Evolutionary conservation across 2,888 invertebrate genomes (phyloP).

Genomic region (Hirtodrosophila confusa): DNA sequence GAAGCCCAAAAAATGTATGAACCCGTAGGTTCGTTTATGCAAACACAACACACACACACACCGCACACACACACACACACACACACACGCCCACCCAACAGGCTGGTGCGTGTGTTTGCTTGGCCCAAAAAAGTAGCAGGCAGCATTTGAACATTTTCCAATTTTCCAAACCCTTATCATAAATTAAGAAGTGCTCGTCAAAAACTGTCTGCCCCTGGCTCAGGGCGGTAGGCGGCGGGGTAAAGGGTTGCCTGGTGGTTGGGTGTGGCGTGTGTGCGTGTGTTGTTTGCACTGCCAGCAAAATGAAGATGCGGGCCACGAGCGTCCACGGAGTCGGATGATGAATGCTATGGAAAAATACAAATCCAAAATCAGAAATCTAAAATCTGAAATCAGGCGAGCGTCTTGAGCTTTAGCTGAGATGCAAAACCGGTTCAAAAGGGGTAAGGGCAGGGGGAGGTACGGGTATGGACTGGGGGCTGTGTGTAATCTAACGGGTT

Average conservation of each 20-base stretch:
- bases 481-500: slow-evolving; percentile 27
- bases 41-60: slow-evolving; percentile 46
- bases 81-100: slow-evolving; percentile 9
- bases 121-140: slow-evolving; percentile 57
- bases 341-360: slow-evolving; percentile 62
- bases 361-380: slow-evolving; percentile 61
- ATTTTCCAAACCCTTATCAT: slow-evolving; percentile 82
- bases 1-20: slow-evolving; percentile 21
- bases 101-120: slow-evolving; percentile 27
- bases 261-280: slow-evolving; percentile 30
- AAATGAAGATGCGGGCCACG: slow-evolving; percentile 75
- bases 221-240: slow-evolving; percentile 20
- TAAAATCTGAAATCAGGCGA: slow-evolving; percentile 55
- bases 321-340: slow-evolving; percentile 47
- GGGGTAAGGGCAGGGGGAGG: not conserved
- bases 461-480: not conserved
- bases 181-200: slow-evolving; percentile 81
- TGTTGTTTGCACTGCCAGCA: slow-evolving; percentile 62
- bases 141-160: slow-evolving; percentile 79
- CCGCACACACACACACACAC: slow-evolving; percentile 1
- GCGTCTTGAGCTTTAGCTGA: slow-evolving; percentile 39
- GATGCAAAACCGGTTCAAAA: slow-evolving; percentile 43
- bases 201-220: slow-evolving; percentile 70
- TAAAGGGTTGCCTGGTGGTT: slow-evolving; percentile 10
- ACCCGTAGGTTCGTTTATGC: slow-evolving; percentile 73